Percentiles rank a stretch among this genome's conserved stretches.
phyloP scores from a whole-genome alignment of 2,888 invertebrate genomes.

The Ceriagrion tenellum region DNA sequence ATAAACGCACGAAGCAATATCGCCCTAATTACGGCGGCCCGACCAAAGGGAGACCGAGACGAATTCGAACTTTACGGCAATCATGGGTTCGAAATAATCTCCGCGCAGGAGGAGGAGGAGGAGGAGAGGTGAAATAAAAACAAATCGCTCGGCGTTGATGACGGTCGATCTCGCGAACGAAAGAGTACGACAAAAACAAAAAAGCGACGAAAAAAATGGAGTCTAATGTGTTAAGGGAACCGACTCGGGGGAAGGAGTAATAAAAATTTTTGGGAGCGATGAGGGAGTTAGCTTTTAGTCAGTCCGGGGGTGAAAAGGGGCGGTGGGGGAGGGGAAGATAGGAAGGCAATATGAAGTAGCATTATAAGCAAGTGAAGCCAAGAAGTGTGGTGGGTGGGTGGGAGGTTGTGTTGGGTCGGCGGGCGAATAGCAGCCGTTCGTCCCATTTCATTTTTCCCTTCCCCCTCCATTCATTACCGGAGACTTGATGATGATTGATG shows the following conservation, averaged over 20 bases:
- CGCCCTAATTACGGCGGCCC: conserved; percentile 38
- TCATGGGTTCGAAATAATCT: conserved; percentile 44
- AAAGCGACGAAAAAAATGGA: not conserved
- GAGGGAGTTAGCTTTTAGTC: conserved; percentile 57
- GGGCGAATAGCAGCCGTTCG: conserved; percentile 24
- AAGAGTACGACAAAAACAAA: not conserved
- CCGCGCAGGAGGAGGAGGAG: not conserved
- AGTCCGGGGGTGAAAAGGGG: conserved; percentile 13
- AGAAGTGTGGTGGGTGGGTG: conserved; percentile 59
- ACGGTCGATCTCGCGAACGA: conserved; percentile 14
- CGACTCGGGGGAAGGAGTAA: conserved; percentile 12
- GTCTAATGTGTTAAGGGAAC: not conserved
- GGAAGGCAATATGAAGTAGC: conserved; percentile 69
- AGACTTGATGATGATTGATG: conserved; percentile 65
- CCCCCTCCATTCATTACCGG: conserved; percentile 44
- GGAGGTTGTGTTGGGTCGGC: not conserved
- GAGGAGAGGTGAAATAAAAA: too few relatives aligned
- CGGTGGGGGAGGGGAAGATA: conserved; percentile 65
- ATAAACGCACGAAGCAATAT: not conserved
- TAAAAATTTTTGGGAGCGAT: not conserved
- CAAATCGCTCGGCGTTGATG: not conserved
- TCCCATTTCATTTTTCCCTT: conserved; percentile 47
- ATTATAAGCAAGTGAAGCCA: conserved; percentile 53
- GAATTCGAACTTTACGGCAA: conserved; percentile 41
- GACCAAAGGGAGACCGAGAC: not conserved